A percentile compares a stretch with the other conserved stretches of the same genome.
These are phyloP conservation scores for Potamilus streckersoni DNA, from an alignment of 1,140 invertebrate species.

Conservation along the genomic window DNA sequence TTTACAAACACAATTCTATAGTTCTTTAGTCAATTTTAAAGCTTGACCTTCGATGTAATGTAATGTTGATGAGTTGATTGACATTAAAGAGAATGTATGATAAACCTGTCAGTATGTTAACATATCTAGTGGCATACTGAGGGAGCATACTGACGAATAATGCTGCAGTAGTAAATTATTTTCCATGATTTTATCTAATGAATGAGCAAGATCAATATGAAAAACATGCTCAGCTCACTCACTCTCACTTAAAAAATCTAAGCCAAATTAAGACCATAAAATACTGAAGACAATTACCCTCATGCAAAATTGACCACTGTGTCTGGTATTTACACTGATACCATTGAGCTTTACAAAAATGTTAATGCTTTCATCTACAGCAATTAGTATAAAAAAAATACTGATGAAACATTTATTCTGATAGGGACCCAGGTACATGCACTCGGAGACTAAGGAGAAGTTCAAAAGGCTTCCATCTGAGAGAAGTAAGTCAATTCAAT, in stretches of 20 bases:
- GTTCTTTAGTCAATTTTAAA: neutral
- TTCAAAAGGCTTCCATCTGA: constrained; percentile 51
- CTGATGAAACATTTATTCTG: constrained; percentile 5
- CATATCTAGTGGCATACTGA: no score
- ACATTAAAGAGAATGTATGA: no score
- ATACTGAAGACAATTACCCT: neutral
- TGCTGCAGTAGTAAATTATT: no score
- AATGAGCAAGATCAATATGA: no score
- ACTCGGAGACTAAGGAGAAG: constrained; percentile 56
- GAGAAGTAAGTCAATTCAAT: constrained; percentile 41
- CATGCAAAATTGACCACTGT: neutral
- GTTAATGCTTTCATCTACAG: neutral
- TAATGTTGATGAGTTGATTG: no score
- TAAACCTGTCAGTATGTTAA: no score
- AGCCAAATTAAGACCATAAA: no score
- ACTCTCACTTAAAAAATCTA: no score
- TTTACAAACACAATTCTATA: neutral
- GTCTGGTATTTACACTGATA: neutral
- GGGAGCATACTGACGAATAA: no score
- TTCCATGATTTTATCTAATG: no score
- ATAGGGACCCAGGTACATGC: constrained; percentile 62
- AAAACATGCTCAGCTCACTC: no score
- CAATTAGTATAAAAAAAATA: neutral
- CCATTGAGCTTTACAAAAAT: neutral
- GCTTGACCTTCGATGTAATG: no score